Evolutionary conservation across 2,888 invertebrate species (phyloP).

Genomic region (Andrena bicolor): DNA sequence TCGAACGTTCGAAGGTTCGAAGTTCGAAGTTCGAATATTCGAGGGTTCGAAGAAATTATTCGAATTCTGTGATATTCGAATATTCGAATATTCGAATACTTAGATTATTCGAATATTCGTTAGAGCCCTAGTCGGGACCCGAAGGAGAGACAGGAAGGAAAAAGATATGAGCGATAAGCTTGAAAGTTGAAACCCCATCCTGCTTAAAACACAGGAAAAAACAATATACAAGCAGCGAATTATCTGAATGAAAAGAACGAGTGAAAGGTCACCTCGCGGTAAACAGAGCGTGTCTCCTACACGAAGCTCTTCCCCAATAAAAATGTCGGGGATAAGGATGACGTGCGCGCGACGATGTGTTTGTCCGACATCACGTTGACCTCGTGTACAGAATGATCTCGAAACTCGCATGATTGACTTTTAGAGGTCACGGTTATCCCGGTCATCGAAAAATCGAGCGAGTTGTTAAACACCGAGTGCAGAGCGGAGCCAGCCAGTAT

Average conservation of each 20-base stretch:
- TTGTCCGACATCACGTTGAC: conserved; percentile 35
- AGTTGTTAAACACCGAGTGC: conserved; percentile 23
- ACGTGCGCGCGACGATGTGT: conserved; percentile 23
- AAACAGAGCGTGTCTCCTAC: conserved; percentile 49
- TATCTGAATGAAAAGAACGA: neutral
- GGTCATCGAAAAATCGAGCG: neutral
- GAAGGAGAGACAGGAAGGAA: too few relatives aligned
- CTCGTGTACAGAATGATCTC: conserved; percentile 37
- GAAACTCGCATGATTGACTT: conserved; percentile 42
- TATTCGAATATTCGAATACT: too few relatives aligned
- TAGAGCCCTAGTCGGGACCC: too few relatives aligned
- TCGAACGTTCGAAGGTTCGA: too few relatives aligned
- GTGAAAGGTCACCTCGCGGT: neutral
- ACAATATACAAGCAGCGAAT: neutral
- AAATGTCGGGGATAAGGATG: conserved; percentile 29
- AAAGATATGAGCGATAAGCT: too few relatives aligned
- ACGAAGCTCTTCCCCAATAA: conserved; percentile 24
- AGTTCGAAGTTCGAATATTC: too few relatives aligned
- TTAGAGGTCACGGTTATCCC: conserved; percentile 25
- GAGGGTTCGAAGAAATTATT: too few relatives aligned
- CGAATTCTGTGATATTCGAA: too few relatives aligned
- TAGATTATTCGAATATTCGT: too few relatives aligned
- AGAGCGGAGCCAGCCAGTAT: neutral
- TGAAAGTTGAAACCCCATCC: too few relatives aligned
- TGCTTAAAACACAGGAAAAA: too few relatives aligned